Percentiles rank a stretch among this genome's conserved stretches.
Evolutionary conservation across 2,888 invertebrate species (phyloP).

Genomic region (Petrolisthes manimaculis): DNA sequence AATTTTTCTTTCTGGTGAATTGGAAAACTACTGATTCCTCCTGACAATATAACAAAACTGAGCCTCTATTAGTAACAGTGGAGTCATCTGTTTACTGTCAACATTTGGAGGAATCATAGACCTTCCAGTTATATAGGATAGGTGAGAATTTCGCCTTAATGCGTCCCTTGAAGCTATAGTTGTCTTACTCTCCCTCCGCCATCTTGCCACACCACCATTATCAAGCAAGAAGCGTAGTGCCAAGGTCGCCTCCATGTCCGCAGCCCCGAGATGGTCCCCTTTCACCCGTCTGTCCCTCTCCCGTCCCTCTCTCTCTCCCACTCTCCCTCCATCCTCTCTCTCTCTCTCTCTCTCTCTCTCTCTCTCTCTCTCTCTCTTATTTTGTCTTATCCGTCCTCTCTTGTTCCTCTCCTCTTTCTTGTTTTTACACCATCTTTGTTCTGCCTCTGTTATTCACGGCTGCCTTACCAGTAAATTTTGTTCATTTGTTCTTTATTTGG

Average conservation of each 20-base stretch:
- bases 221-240: conserved; percentile 1
- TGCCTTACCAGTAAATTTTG: neutral
- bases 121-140: too few relatives aligned
- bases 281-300: neutral
- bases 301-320: neutral
- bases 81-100: too few relatives aligned
- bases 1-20: too few relatives aligned
- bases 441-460: neutral
- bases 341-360: conserved; percentile 1
- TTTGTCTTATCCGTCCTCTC: neutral
- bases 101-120: too few relatives aligned
- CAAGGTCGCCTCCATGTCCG: neutral
- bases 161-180: too few relatives aligned
- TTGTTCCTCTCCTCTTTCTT: neutral
- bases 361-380: neutral
- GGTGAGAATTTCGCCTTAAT: too few relatives aligned
- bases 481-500: neutral
- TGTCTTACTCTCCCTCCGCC: neutral
- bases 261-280: neutral
- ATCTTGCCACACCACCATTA: neutral
- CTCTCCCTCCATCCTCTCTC: neutral
- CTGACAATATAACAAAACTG: too few relatives aligned
- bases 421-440: neutral
- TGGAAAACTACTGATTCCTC: too few relatives aligned
- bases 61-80: too few relatives aligned